phyloP scores from a whole-genome alignment of 2,888 invertebrate genomes.

The Carterocephalus palaemon region DNA sequence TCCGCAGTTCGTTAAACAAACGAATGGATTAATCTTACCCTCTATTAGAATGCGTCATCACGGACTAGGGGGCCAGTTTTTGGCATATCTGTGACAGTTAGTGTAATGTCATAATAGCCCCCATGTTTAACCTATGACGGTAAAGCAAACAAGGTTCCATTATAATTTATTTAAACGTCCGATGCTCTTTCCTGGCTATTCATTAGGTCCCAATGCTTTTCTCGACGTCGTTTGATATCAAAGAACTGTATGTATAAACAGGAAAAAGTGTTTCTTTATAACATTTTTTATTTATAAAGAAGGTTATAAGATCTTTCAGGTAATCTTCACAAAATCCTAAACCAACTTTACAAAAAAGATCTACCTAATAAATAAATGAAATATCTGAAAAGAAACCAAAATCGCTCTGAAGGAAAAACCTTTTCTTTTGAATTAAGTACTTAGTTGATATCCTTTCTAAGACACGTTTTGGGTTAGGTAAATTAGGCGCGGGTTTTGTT shows the following conservation, averaged over 20 bases:
- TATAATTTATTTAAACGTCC: constrained; percentile 51
- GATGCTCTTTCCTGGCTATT: constrained; percentile 5
- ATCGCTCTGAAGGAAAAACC: too few relatives aligned
- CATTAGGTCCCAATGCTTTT: constrained; percentile 1
- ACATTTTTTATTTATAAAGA: constrained; percentile 1
- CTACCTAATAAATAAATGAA: too few relatives aligned
- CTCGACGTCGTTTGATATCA: constrained; percentile 9
- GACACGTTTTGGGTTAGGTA: too few relatives aligned
- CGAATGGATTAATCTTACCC: constrained; percentile 43
- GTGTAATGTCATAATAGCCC: constrained; percentile 70
- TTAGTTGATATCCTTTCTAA: too few relatives aligned
- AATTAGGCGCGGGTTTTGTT: too few relatives aligned
- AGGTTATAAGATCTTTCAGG: constrained; percentile 2
- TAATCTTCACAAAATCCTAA: neutral
- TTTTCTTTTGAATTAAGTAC: too few relatives aligned
- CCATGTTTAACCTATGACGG: constrained; percentile 42
- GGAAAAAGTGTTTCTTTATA: neutral
- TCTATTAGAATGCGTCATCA: constrained; percentile 67
- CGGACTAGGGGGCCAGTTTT: constrained; percentile 58
- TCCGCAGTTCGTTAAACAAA: constrained; percentile 21
- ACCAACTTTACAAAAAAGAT: too few relatives aligned
- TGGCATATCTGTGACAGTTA: constrained; percentile 67
- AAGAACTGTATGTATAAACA: constrained; percentile 9
- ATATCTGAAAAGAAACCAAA: too few relatives aligned
- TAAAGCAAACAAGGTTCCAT: constrained; percentile 41